phyloP scores from a whole-genome alignment of 2,888 invertebrate species.

The Zeuzera pyrina region DNA sequence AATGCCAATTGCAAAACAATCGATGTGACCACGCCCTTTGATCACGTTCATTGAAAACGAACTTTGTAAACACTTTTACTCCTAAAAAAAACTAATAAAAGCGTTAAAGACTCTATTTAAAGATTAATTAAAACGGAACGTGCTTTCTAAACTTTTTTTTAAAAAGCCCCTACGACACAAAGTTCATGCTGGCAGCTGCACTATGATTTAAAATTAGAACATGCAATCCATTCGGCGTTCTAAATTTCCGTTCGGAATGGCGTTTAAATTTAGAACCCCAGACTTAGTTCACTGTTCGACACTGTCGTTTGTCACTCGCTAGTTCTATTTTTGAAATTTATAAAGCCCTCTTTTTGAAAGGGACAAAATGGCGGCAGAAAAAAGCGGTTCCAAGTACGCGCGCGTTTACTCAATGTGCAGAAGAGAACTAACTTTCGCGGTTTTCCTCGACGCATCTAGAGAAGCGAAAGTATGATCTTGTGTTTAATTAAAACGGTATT shows the following conservation, averaged over 20 bases:
- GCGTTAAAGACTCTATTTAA: not conserved
- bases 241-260: constrained; percentile 66
- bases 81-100: not conserved
- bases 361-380: not conserved
- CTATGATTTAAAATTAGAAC: constrained; percentile 55
- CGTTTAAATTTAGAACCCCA: constrained; percentile 60
- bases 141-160: too few species aligned
- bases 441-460: constrained; percentile 46
- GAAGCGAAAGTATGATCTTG: constrained; percentile 58
- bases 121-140: constrained; percentile 3
- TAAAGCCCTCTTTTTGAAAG: not conserved
- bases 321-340: constrained; percentile 43
- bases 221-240: constrained; percentile 63
- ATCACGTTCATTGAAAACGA: too few species aligned
- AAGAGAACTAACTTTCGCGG: constrained; percentile 16
- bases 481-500: constrained; percentile 52
- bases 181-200: constrained; percentile 66
- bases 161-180: constrained; percentile 50
- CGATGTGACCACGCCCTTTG: constrained; percentile 27
- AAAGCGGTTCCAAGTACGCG: constrained; percentile 1
- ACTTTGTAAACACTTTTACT: too few species aligned
- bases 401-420: constrained; percentile 6
- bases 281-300: constrained; percentile 66
- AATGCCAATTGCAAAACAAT: constrained; percentile 47
- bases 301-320: constrained; percentile 61